Evolutionary conservation across 2,113 vertebrate genomes (phyloP).

Genomic region (Spea multiplicata): DNA sequence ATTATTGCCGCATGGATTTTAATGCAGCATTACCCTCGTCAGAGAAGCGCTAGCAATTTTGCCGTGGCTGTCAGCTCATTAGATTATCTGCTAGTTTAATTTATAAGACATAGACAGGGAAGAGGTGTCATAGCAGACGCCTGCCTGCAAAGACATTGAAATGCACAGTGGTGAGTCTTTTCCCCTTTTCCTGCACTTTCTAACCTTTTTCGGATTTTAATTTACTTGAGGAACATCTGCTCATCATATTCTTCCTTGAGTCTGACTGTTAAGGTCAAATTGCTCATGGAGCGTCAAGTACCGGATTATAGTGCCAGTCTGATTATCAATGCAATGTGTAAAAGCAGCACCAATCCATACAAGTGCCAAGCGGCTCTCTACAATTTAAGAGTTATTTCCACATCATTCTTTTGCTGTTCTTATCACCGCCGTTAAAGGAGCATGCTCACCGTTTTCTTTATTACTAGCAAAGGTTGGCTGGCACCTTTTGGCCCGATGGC

Average conservation of each 20-base stretch:
- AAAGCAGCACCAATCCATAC: background rate
- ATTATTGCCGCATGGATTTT: conserved; percentile 1
- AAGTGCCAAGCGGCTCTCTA: background rate
- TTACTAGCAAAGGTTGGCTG: no score
- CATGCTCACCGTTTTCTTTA: no score
- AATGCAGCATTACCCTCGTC: conserved; percentile 35
- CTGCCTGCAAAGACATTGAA: background rate
- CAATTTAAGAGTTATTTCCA: no score
- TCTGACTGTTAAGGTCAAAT: background rate
- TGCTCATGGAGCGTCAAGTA: background rate
- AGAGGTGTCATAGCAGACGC: background rate
- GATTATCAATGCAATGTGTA: background rate
- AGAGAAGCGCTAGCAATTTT: background rate
- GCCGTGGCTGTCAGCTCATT: background rate
- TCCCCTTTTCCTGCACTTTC: background rate
- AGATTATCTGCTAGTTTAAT: no score
- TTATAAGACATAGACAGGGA: background rate
- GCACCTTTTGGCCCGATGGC: no score
- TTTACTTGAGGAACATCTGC: background rate
- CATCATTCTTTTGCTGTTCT: no score
- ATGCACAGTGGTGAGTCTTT: background rate
- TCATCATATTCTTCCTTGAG: background rate
- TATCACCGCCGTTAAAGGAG: no score
- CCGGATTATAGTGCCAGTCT: background rate
- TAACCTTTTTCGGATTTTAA: background rate